Conservation (phyloP, 2,113 vertebrate species). For the Danionella cerebrum region DNA sequence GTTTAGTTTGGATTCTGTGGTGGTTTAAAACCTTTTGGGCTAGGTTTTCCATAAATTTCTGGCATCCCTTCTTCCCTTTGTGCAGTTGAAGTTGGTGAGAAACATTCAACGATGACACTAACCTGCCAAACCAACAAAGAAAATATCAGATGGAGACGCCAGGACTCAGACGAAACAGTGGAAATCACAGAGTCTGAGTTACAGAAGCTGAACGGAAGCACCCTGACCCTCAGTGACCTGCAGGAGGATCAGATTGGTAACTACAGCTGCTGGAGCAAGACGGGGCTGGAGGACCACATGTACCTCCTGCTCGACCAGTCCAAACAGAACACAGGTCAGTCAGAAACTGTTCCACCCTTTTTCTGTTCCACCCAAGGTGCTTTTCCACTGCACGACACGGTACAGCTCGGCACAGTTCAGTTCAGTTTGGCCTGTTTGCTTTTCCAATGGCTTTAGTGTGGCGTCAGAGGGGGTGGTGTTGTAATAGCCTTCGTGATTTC, state of each 20-base stretch:
- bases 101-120: background rate
- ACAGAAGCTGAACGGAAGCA: background rate
- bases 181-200: rapidly evolving
- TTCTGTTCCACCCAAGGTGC: too few species aligned
- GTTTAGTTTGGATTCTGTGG: too few species aligned
- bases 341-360: too few species aligned
- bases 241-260: constrained; percentile 38
- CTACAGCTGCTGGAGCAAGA: constrained; percentile 58
- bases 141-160: constrained; percentile 42
- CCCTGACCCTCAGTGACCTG: constrained; percentile 20
- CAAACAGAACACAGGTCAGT: background rate
- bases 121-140: constrained; percentile 23
- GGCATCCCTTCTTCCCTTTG: background rate
- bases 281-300: constrained; percentile 38
- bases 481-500: too few species aligned
- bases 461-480: too few species aligned
- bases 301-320: constrained; percentile 47
- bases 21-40: too few species aligned
- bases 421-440: too few species aligned
- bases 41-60: too few species aligned
- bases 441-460: too few species aligned
- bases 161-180: rapidly evolving
- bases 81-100: constrained; percentile 40
- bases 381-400: too few species aligned
- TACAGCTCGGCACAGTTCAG: too few species aligned